Evolutionary conservation across 2,797 vertebrate species (phyloP).

Genomic region (Mionectes olivaceus): DNA sequence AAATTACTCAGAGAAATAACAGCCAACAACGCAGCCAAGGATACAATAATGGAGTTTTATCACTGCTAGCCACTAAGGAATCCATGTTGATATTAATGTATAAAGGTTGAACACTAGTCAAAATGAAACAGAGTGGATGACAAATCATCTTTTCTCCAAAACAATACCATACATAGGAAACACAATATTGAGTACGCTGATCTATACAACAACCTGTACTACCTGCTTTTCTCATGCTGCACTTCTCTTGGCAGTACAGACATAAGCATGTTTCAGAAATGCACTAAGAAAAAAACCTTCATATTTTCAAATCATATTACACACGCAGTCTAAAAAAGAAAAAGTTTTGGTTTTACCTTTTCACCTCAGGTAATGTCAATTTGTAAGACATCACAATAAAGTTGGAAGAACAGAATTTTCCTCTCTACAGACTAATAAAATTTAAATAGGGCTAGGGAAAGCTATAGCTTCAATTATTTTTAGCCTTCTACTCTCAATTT

Average conservation of each 20-base stretch:
- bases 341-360: background rate
- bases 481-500: background rate
- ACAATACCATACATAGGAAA: background rate
- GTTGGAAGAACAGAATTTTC: background rate
- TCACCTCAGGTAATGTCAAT: background rate
- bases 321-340: background rate
- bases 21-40: background rate
- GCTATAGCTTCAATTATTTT: slow-evolving; percentile 7
- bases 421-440: background rate
- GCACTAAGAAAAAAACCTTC: background rate
- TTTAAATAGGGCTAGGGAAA: background rate
- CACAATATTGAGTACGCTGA: background rate
- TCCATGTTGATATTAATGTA: background rate
- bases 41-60: background rate
- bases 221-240: background rate
- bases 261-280: background rate
- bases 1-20: background rate
- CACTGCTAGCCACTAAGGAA: background rate
- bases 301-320: background rate
- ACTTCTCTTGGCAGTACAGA: background rate
- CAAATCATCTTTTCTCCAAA: background rate
- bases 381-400: slow-evolving; percentile 5
- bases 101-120: background rate
- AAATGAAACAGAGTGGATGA: background rate
- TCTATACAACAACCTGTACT: background rate